phyloP scores from a whole-genome alignment of 2,113 vertebrate species.

The Cyprinodon tularosa region DNA sequence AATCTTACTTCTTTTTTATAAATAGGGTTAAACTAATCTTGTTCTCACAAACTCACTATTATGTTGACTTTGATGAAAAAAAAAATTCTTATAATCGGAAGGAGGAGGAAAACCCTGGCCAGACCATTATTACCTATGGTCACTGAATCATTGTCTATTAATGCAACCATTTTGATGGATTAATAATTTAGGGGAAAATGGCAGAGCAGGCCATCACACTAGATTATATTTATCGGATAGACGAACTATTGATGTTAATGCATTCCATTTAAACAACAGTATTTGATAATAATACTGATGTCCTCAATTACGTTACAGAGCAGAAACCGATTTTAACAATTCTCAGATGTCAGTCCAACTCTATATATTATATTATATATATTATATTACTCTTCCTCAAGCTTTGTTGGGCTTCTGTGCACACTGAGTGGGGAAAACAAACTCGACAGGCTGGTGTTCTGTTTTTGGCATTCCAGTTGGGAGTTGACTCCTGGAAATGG shows the following conservation, averaged over 20 bases:
- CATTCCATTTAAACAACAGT: not conserved
- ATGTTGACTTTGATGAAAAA: not conserved
- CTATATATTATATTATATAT: too few relatives aligned
- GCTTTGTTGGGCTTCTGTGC: not conserved
- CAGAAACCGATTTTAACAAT: not conserved
- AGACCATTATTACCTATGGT: too few relatives aligned
- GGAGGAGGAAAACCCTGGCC: not conserved
- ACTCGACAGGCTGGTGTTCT: constrained; percentile 48
- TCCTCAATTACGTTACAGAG: not conserved
- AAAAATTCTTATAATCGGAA: not conserved
- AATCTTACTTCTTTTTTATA: not conserved
- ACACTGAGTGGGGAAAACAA: constrained; percentile 18
- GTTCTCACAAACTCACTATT: not conserved
- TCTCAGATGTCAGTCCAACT: not conserved
- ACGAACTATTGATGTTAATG: not conserved
- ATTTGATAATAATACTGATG: not conserved
- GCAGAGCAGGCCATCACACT: not conserved
- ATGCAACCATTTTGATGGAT: not conserved
- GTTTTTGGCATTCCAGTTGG: constrained; percentile 63
- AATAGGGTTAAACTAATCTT: not conserved
- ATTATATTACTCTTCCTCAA: not conserved
- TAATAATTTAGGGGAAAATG: not conserved
- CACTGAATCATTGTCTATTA: not conserved
- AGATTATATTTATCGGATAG: not conserved
- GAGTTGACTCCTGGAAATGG: constrained; percentile 57